Evolutionary conservation across 2,888 invertebrate genomes (phyloP), one percentile per base, ranked within the genome.

Genomic region (Trachelus troglodyta): DNA sequence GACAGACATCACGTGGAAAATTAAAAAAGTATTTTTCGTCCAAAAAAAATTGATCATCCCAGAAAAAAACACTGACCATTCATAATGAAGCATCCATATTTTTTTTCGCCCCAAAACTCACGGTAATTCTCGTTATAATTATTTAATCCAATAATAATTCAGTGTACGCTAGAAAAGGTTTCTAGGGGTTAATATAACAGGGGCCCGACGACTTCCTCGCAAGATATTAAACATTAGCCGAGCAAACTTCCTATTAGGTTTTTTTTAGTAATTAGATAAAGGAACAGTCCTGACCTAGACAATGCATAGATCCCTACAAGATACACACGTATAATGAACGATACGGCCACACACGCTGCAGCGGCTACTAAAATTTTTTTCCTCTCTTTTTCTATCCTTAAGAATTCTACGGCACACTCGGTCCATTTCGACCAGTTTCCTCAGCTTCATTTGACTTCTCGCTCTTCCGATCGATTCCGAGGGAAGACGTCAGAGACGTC

Each of bases 91-190:
- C 56, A 56, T 56, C 2, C 23, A 23, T 31, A 23, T 31, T 69
- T 69, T 69, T 69, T 11, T 11, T 23, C 30, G 35, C 3, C 11
- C 12, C 35, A 30, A 35, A 15, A 12, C 30, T 30, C 35, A 37
- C 74, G 74, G 74, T 75, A 77, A 77, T 15, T 75, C 71, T 77
- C 77, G 30, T 74, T 77, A 56, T 75, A 77, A 77, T 77, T 75
- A 15, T 69, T 69, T 75, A 75, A 75, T 77, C 69, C 75, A 71
- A 77, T 77, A 69, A 77, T 34, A 75, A 77, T 77, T 75, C 31
- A 69, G 56, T 31, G 23, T 40, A 40, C 77, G 11, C 11, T 3
- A 34, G 23, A 30, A 31, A 34, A 71, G 31, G 31, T 6, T 6
- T 12, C 71, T 2, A 56, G 56, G 23, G 23, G 2, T 56, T 23